Base-by-base conservation (phyloP, 2,888 invertebrate species). In the Tachystola acroxantha region DNA sequence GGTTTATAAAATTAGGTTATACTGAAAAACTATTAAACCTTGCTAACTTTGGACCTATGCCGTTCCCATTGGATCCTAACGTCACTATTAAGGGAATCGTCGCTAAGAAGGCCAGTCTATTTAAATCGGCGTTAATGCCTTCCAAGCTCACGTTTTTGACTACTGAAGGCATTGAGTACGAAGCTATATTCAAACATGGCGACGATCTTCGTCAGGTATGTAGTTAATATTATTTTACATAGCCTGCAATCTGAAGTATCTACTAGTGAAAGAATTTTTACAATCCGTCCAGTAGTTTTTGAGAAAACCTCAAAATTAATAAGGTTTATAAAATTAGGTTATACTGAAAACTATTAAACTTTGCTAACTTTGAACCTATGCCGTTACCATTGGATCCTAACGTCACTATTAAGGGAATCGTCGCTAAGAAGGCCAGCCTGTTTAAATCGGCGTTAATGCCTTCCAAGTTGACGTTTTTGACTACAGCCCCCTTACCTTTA, bases 371-470 rank as follows among this genome's bases (percentile, higher is more conserved):
- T 72, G 97, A 98, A 50, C 93, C 96, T 0, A 91, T 99, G 64
- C 96, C 97, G 0, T 94, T 99, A 60, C 98, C 99, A 0, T 74
- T 99, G 7, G 98, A 99, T 85, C 99, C 99, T 0, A 94, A 92
- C 51, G 91, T 98, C 13, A 91, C 90, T 36, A 95, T 99, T 42
- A 93, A 92, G 64, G 96, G 96, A 34, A 96, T 99, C 27, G 89
- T 96, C 34, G 92, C 97, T 0, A 93, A 95, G 55, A 95, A 96
- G 57, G 97, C 98, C 0, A 93, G 93, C 30, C 88, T 99, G 1
- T 99, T 99, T 81, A 99, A 99, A 74, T 98, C 98, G 20, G 96
- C 97, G 0, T 85, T 98, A 37, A 98, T 97, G 96, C 99, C 99
- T 1, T 95, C 96, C 9, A 91, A 90, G 65, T 84, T 99, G 31